Percentiles rank a stretch among this genome's conserved stretches.
phyloP scores from a whole-genome alignment of 35 echinoderm and acorn worm genomes.

The Stichopus chloronotus region DNA sequence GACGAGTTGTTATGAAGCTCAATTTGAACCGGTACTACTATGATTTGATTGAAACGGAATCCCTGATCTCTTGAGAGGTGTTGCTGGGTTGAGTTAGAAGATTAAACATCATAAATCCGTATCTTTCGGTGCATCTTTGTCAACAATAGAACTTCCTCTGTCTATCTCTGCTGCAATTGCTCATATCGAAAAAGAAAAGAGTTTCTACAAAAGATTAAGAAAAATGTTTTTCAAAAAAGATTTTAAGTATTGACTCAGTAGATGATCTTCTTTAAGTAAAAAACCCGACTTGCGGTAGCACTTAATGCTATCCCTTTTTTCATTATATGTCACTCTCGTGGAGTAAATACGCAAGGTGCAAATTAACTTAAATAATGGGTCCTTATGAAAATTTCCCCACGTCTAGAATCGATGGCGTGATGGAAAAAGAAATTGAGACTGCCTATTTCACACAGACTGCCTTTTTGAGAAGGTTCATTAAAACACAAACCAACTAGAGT shows the following conservation, averaged over 20 bases:
- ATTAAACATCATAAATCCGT: constrained; percentile 24
- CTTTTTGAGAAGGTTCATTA: too few relatives aligned
- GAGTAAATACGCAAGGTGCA: too few relatives aligned
- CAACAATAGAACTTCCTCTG: constrained; percentile 16
- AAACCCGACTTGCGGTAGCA: too few relatives aligned
- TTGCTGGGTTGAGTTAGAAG: constrained; percentile 20
- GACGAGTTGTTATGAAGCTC: constrained; percentile 38
- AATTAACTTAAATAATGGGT: too few relatives aligned
- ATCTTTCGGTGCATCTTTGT: constrained; percentile 27
- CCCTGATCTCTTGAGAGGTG: constrained; percentile 35
- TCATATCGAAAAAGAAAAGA: not conserved
- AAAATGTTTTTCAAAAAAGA: not conserved
- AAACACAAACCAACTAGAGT: too few relatives aligned
- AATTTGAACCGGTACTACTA: constrained; percentile 23
- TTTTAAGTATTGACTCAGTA: constrained; percentile 3
- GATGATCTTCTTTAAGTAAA: not conserved
- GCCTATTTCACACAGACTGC: too few relatives aligned
- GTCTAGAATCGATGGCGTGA: too few relatives aligned
- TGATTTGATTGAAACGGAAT: constrained; percentile 45
- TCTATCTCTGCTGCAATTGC: not conserved
- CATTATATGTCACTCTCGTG: too few relatives aligned
- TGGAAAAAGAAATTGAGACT: too few relatives aligned
- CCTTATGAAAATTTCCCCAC: too few relatives aligned
- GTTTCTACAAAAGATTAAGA: not conserved
- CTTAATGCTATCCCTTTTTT: too few relatives aligned